Base-by-base conservation (phyloP, 23 tunicate genomes). In the Styela clava region DNA sequence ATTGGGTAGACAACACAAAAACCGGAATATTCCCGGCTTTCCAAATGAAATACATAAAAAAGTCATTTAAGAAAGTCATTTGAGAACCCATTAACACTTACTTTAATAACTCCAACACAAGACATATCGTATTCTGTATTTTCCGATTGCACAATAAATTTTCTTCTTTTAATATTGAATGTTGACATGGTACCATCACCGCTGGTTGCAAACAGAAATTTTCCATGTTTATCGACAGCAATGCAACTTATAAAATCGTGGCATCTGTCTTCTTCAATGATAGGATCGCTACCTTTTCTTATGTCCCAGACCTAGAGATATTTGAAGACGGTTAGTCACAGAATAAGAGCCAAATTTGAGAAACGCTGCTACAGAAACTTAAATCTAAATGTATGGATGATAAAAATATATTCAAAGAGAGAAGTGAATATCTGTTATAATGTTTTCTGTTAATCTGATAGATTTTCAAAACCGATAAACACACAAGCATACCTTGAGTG, bases 101-200 rank as follows among this genome's bases (percentile, higher is more conserved):
- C 97, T 85, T 86, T 86, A 21, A 91, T 36, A 30, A 84, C 85
- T 79, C 79, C 30, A 34, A 79, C 88, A 26, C 88, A 83, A 1
- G 74, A 52, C 64, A 86, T 33, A 35, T 91, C 97, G 25, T 25
- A 29, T 79, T 91, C 90, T 73, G 90, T 85, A 31, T 73, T 77
- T 74, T 86, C 81, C 32, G 98, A 82, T 76, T 88, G 86, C 12
- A 93, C 87, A 23, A 88, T 70, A 37, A 88, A 88, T 74, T 88
- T 88, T 84, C 89, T 74, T 33, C 86, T 83, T 51, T 91, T 74
- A 22, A 82, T 80, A 65, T 90, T 86, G 69, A 86, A 86, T 9
- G 99, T 86, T 31, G 87, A 83, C 96, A 89, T 86, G 33, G 92
- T 89, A 7, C 96, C 95, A 62, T 89, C 91, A 33, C 96, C 92